phyloP scores from a whole-genome alignment of 2,113 vertebrate species.

The Chiloscyllium plagiosum region DNA sequence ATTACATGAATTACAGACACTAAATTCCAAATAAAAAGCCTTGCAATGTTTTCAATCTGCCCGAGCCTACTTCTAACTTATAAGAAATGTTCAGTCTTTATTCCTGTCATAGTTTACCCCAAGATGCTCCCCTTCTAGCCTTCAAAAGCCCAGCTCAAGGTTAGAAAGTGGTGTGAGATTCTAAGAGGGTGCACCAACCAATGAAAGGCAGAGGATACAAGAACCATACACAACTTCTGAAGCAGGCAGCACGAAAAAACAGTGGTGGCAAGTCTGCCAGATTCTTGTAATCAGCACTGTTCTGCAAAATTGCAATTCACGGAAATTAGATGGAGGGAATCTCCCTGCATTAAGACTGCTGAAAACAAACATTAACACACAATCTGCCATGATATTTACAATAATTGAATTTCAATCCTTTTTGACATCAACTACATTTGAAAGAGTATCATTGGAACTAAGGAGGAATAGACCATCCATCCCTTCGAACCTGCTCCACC shows the following conservation, averaged over 20 bases:
- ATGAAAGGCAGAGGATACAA: not conserved
- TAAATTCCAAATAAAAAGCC: not conserved
- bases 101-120: not conserved
- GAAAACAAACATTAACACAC: not conserved
- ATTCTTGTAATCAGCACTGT: not conserved
- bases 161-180: not conserved
- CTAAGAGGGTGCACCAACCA: not conserved
- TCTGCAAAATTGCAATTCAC: not conserved
- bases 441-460: not conserved
- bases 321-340: not conserved
- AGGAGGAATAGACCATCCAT: too few species aligned
- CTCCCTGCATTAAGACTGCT: not conserved
- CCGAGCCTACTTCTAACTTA: not conserved
- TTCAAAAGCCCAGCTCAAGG: not conserved
- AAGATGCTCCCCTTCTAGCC: not conserved
- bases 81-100: not conserved
- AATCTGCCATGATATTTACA: too few species aligned
- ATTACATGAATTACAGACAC: not conserved
- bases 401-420: not conserved
- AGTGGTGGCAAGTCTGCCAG: not conserved
- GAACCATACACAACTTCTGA: not conserved
- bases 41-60: not conserved
- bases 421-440: not conserved
- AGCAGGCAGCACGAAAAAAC: not conserved
- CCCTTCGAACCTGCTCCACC: too few species aligned